These are phyloP conservation scores for Sander vitreus DNA, from an alignment of 2,113 vertebrate genomes.

Conservation along the genomic window DNA sequence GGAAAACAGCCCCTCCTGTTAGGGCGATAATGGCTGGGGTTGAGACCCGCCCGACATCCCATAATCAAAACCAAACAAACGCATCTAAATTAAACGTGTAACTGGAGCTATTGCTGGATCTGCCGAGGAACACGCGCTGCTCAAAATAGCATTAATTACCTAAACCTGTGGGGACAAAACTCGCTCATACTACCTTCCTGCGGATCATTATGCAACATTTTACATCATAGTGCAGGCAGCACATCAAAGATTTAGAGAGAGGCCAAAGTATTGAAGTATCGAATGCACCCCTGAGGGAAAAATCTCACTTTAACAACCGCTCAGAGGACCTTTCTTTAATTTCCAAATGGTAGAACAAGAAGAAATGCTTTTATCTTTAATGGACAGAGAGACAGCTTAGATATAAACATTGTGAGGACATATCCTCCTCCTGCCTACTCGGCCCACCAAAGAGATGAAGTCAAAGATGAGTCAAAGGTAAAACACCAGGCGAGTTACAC, in stretches of 20 bases:
- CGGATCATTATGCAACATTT: conserved; percentile 19
- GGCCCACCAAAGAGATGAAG: conserved; percentile 16
- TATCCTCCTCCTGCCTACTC: conserved; percentile 5
- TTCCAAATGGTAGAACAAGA: background rate
- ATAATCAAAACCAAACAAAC: conserved; percentile 65
- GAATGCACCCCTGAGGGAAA: conserved; percentile 2
- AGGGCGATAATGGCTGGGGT: conserved; percentile 4
- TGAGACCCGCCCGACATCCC: conserved; percentile 13
- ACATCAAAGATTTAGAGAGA: conserved; percentile 28
- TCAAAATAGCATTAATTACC: conserved; percentile 39
- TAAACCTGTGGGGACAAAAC: conserved; percentile 15
- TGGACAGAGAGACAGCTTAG: background rate
- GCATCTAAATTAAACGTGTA: conserved; percentile 37
- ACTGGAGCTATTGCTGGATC: conserved; percentile 31
- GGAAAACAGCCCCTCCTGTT: conserved; percentile 50
- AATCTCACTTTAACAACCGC: conserved; percentile 19
- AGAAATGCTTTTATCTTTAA: conserved; percentile 2
- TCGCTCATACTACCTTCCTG: background rate
- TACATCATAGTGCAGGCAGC: background rate
- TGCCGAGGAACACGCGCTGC: background rate
- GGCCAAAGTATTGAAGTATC: background rate
- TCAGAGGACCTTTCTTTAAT: conserved; percentile 25
- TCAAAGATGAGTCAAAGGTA: conserved; percentile 35
- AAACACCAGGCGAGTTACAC: conserved; percentile 33
- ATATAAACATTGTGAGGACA: conserved; percentile 8